Conservation (phyloP, 2,113 vertebrate genomes). For the Himantopus leucocephalus region DNA sequence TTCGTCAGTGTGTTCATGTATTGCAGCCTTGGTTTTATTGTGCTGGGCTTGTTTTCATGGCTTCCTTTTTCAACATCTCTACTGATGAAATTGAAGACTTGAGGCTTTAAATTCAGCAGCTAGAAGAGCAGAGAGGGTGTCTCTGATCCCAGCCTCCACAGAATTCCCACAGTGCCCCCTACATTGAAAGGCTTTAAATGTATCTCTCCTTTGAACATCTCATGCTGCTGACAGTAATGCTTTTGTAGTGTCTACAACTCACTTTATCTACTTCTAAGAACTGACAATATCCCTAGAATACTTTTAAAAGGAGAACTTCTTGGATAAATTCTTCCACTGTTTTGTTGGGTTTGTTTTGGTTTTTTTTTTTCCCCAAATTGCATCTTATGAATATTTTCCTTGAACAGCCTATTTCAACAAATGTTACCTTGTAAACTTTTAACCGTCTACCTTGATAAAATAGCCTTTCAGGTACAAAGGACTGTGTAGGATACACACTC, state of each 20-base stretch:
- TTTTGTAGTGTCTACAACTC: slow-evolving; percentile 10
- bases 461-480: not conserved
- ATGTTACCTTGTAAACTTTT: not conserved
- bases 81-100: not conserved
- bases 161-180: slow-evolving; percentile 14
- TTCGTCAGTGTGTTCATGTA: not conserved
- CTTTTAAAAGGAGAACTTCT: not conserved
- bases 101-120: not conserved
- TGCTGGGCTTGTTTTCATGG: not conserved
- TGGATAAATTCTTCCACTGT: not conserved
- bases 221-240: not conserved
- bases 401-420: not conserved
- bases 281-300: slow-evolving; percentile 1
- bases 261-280: not conserved
- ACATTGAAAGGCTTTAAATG: slow-evolving; percentile 21
- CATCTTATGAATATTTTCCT: not conserved
- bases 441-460: not conserved
- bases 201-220: slow-evolving; percentile 1
- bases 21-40: not conserved
- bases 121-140: not conserved
- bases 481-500: not conserved
- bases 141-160: not conserved
- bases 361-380: not conserved
- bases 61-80: not conserved
- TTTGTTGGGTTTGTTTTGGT: not conserved